phyloP scores from a whole-genome alignment of 2,797 vertebrate genomes.

The Pitangus sulphuratus region DNA sequence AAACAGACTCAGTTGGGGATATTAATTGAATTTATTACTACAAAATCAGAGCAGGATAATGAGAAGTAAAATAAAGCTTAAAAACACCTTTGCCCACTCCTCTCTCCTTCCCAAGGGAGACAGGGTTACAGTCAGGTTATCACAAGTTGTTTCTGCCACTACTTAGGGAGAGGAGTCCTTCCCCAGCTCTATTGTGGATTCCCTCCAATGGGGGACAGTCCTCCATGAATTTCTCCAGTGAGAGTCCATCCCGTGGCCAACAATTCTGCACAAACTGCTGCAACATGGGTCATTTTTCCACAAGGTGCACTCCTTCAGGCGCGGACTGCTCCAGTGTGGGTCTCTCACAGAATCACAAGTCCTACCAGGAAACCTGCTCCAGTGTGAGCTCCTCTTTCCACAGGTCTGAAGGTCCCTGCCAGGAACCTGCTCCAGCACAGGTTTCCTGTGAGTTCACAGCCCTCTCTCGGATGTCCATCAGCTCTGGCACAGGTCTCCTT shows the following conservation, averaged over 20 bases:
- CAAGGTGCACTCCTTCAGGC: neutral
- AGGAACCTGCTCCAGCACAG: fast-evolving
- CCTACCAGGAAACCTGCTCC: neutral
- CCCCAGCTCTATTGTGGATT: neutral
- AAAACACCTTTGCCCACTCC: neutral
- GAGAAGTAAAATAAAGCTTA: neutral
- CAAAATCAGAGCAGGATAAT: neutral
- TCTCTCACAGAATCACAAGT: neutral
- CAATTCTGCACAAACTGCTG: neutral
- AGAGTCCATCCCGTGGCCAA: neutral
- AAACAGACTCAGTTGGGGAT: neutral
- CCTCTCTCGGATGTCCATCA: neutral
- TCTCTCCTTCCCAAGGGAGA: neutral
- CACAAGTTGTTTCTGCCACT: neutral
- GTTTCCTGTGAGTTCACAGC: neutral
- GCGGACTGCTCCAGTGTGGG: neutral
- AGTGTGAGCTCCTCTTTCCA: neutral
- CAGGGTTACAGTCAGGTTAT: neutral
- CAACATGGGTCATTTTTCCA: neutral
- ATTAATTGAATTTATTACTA: neutral
- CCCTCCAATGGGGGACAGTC: neutral
- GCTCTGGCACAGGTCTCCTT: fast-evolving
- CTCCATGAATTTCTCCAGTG: neutral
- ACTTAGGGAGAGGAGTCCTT: neutral
- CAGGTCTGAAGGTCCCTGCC: neutral